Evolutionary conservation across 2,888 invertebrate species (phyloP), one percentile per base, ranked within the genome.

Genomic region (Phymatocera aterrima): DNA sequence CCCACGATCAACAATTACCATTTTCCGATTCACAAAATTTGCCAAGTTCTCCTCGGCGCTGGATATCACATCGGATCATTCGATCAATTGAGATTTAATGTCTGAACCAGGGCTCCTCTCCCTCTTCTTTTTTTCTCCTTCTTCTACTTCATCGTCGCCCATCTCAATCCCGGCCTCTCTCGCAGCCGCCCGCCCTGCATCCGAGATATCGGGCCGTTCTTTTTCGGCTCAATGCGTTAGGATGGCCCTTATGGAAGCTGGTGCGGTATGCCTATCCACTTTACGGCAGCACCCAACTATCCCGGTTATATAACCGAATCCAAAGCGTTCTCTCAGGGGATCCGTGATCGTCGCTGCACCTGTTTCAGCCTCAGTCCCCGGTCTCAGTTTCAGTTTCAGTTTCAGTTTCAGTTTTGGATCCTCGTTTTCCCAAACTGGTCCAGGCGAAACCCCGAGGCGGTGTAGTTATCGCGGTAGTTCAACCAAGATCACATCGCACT

Each of bases 41-140:
- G 8, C 5, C 60, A 10, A 8, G 12, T 28, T 18, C 43, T 43
- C 6, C 4, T 12, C 65, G 0, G 4, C 43, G 18, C 1, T 12
- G n/a, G 54, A 10, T 65, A 18, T 12, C 15, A n/a, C 4, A 43
- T 68, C 68, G 46, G 43, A 68, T 68, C 68, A 68, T 46, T 68
- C 68, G 68, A 68, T 68, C 68, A 43, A 68, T 68, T 68, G 28
- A 68, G 68, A 68, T 68, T 68, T 68, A 68, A 68, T 68, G 68
- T 21, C 24, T 68, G 46, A 68, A 40, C 43, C 24, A 43, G 28
- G 28, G 68, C 43, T 64, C 40, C n/a, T n/a, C n/a, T n/a, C n/a
- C n/a, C n/a, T n/a, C n/a, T n/a, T n/a, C n/a, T n/a, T n/a, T n/a
- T n/a, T n/a, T n/a, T n/a, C n/a, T n/a, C n/a, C n/a, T n/a, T n/a